Evolutionary conservation across 2,113 vertebrate species (phyloP), one percentile per base, ranked within the genome.

Genomic region (Corvus hawaiiensis): DNA sequence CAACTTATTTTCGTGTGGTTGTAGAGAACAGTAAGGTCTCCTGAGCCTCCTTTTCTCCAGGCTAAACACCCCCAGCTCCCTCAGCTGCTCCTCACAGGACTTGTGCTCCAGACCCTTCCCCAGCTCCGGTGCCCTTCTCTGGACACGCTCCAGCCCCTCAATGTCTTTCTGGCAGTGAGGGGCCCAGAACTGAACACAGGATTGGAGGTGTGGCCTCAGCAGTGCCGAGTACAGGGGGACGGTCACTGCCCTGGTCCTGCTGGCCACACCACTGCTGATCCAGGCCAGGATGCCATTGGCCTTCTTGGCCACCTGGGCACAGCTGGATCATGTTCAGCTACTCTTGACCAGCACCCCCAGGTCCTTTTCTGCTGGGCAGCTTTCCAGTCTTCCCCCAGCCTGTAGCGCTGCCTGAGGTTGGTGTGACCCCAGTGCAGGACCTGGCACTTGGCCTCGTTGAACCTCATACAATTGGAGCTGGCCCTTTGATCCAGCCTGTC

Each of bases 401-500:
- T 55, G n/a, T 3, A 15, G 49, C 0, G 0, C 16, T 41, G n/a
- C 35, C 41, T 4, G 11, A 11, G 21, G 35, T 10, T 72, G 41
- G 5, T 79, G 75, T 63, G 30, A 49, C 26, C 16, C 13, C 0
- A n/a, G 48, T 0, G 55, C n/a, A 61, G 64, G 23, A 54, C 13
- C n/a, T 0, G 0, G 41, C 23, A n/a, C 41, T 44, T 68, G 54
- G 6, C 16, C 35, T 35, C 54, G 23, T 0, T 39, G n/a, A 46
- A 28, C 12, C 2, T 46, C 48, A 11, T 16, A 11, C 8, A 39
- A 13, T 1, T 48, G 28, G 39, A 3, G 64, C 1, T 13, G 48
- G 10, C 7, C 48, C n/a, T 5, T 21, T 4, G 6, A n/a, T 30
- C 19, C 66, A 79, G 41, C 24, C 4, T n/a, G 48, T 9, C n/a